Base-by-base conservation (phyloP, 2,113 vertebrate species). In the Dolichotis patagonum region DNA sequence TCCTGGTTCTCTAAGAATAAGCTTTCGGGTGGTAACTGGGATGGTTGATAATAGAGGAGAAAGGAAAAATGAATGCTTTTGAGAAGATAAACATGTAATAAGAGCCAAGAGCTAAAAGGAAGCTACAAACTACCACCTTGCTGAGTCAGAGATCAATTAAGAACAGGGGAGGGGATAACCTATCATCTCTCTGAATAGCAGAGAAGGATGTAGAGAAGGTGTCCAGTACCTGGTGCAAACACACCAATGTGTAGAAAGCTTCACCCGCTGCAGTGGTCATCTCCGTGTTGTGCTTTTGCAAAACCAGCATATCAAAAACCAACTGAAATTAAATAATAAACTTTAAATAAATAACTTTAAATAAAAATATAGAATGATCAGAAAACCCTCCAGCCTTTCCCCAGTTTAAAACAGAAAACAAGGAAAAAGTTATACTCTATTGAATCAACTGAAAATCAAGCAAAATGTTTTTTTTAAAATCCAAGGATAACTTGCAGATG, bases 231-330 rank as follows among this genome's bases (percentile, higher is more conserved):
- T 99, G 99, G 97, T 99, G 99, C 97, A 99, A 99, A 98, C 99
- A 99, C 98, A 99, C 99, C 81, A 99, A 98, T 0, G 99, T 99
- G 98, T 99, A 99, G 96, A 99, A 99, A 0, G 99, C 99, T 99
- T 99, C 99, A 63, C 99, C 99, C 7, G 99, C 99, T 1, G 99
- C 99, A 62, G 99, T 99, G 2, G 99, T 99, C 99, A 99, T 99
- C 98, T 99, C 99, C 5, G 99, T 99, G 98, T 99, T 99, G 99
- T 99, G 99, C 98, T 99, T 99, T 97, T 99, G 99, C 97, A 99
- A 99, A 95, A 99, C 99, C 98, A 99, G 99, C 99, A 99, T 99
- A 98, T 99, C 99, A 98, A 99, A 99, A 98, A 99, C 99, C 99
- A 99, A 98, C 99, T 99, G 98, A 88, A 98, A 98, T 91, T 0